Evolutionary conservation across 2,888 invertebrate genomes (phyloP), one percentile per base, ranked within the genome.

Genomic region (Aspidiotus destructor): DNA sequence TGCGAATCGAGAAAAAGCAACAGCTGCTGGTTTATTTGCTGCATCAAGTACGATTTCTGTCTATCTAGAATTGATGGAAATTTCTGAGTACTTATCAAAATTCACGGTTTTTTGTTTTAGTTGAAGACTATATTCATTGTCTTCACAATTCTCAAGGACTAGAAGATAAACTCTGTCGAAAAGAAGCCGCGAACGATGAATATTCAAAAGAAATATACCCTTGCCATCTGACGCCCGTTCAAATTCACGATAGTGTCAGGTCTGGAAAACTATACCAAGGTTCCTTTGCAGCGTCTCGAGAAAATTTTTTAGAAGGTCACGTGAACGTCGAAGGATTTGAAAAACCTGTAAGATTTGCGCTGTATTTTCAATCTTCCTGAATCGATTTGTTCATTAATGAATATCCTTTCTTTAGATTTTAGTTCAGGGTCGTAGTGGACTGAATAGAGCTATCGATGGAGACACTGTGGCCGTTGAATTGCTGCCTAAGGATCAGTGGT

Each of bases 401-500:
- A 48, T 11, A n/a, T 13, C 6, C 13, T 9, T 8, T 16, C 48
- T 17, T 10, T 73, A 89, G 89, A 83, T 93, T 71, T 79, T 93
- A 8, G 81, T 95, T 17, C 92, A 93, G 84, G 94, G 95, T 1
- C 84, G 88, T 70, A 81, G 84, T 67, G 85, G 90, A 64, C 83
- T 97, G 68, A 99, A 99, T 78, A 84, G 99, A 71, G 92, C 95
- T 3, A 89, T 98, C 0, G 92, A 98, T 76, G 96, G 93, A 7
- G 99, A 99, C 76, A 80, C 87, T 54, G 96, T 99, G 7, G 98
- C 94, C 7, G 80, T 99, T 65, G 86, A 94, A 79, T 79, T 99
- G 60, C 81, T 98, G 60, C 89, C 94, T 0, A 85, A 95, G 79
- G 83, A 84, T 8, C 83, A 97, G 74, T 99, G 99, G 99, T 84